These are phyloP conservation scores for Protaetia brevitarsis DNA, from an alignment of 1,140 invertebrate species.

Conservation along the genomic window DNA sequence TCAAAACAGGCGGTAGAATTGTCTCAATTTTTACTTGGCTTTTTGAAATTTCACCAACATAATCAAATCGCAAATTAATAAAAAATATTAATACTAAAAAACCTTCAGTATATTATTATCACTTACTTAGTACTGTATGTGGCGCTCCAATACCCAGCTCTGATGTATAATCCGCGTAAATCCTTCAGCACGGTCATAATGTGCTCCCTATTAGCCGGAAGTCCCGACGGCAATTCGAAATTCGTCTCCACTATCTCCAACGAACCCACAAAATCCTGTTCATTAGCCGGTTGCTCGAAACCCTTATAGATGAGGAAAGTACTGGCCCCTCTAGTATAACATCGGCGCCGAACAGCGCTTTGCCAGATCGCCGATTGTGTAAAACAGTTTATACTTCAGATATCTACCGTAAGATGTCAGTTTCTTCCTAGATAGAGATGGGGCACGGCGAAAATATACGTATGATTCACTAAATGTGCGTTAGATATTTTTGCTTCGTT, in stretches of 20 bases:
- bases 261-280: conserved; percentile 52
- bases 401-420: conserved; percentile 85
- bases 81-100: too few relatives aligned
- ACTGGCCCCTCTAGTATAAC: conserved; percentile 73
- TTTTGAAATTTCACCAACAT: too few relatives aligned
- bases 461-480: conserved; percentile 43
- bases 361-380: conserved; percentile 59
- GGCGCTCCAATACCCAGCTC: conserved; percentile 81
- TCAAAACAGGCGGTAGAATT: too few relatives aligned
- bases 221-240: conserved; percentile 66
- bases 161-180: conserved; percentile 77
- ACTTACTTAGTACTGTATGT: conserved; percentile 61
- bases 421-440: conserved; percentile 74
- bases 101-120: not conserved
- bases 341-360: conserved; percentile 66
- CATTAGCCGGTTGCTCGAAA: conserved; percentile 72
- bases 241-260: conserved; percentile 71
- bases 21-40: too few relatives aligned
- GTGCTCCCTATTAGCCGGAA: conserved; percentile 75
- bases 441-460: conserved; percentile 77
- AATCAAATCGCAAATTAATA: too few relatives aligned
- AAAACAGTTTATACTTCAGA: conserved; percentile 75
- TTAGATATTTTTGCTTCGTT: conserved; percentile 36
- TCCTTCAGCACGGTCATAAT: conserved; percentile 89
- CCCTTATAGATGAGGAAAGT: conserved; percentile 70